phyloP scores from a whole-genome alignment of 2,113 vertebrate genomes.

The Chrysochloris asiatica region DNA sequence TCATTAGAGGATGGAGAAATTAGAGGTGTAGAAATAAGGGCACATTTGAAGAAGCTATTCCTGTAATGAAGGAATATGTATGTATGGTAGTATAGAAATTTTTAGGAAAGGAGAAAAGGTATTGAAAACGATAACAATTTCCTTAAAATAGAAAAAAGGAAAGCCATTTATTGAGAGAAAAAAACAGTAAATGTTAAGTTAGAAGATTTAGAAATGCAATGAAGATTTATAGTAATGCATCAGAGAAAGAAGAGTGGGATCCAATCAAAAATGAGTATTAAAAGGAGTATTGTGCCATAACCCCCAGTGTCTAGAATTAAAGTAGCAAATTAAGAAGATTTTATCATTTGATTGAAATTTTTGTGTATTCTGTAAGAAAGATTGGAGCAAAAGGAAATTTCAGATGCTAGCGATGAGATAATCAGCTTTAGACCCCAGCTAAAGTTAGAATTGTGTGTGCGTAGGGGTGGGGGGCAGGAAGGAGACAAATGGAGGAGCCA shows the following conservation, averaged over 20 bases:
- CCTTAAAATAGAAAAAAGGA: conserved; percentile 13
- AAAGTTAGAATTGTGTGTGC: neutral
- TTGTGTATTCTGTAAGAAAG: neutral
- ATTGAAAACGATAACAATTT: neutral
- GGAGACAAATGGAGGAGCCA: too few relatives aligned
- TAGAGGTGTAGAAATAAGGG: neutral
- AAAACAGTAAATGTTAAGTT: too few relatives aligned
- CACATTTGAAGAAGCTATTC: neutral
- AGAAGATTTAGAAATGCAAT: neutral
- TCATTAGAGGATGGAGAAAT: neutral
- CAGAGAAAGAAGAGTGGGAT: neutral
- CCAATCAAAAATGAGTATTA: too few relatives aligned
- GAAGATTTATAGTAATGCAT: neutral
- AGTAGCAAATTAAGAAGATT: neutral
- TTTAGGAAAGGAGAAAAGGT: neutral
- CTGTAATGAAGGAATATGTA: neutral
- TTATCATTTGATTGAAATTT: neutral
- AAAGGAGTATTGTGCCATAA: neutral
- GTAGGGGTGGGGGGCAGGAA: too few relatives aligned
- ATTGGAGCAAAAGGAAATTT: neutral
- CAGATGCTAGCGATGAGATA: neutral
- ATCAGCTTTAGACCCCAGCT: neutral
- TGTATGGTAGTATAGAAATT: neutral
- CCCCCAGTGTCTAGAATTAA: neutral
- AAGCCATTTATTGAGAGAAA: neutral